Evolutionary conservation across 1,140 invertebrate genomes (phyloP).

Genomic region (Oncopeltus fasciatus): DNA sequence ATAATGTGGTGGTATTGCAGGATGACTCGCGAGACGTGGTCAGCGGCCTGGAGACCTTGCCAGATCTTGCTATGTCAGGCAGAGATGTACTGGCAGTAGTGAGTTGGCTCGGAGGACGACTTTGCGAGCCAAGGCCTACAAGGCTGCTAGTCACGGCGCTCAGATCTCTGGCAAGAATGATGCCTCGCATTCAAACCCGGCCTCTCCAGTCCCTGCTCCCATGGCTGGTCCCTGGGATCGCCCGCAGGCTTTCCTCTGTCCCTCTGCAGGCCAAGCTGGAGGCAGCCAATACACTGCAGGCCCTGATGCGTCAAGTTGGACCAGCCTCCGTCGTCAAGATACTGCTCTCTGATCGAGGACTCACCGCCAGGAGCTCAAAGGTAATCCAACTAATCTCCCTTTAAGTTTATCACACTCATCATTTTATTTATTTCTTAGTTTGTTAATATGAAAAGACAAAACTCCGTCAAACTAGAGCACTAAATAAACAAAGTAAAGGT

Average conservation of each 20-base stretch:
- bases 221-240: slow-evolving; percentile 19
- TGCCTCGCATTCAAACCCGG: neutral
- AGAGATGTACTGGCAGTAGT: slow-evolving; percentile 21
- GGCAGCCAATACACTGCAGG: slow-evolving; percentile 21
- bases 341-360: slow-evolving; percentile 22
- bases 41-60: slow-evolving; percentile 18
- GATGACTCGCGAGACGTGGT: slow-evolving; percentile 22
- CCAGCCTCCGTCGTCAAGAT: slow-evolving; percentile 20
- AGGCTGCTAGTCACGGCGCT: slow-evolving; percentile 18
- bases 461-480: too few species aligned
- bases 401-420: too few species aligned
- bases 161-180: neutral
- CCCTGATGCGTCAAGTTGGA: slow-evolving; percentile 20
- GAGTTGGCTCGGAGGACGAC: slow-evolving; percentile 7
- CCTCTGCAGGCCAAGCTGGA: slow-evolving; percentile 20
- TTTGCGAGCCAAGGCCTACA: slow-evolving; percentile 2
- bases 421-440: too few species aligned
- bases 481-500: too few species aligned
- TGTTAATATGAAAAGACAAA: too few species aligned
- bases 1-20: slow-evolving; percentile 10
- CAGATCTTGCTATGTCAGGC: slow-evolving; percentile 9
- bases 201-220: slow-evolving; percentile 13
- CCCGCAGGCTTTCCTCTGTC: slow-evolving; percentile 18
- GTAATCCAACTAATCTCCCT: too few species aligned
- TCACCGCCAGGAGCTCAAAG: slow-evolving; percentile 23